phyloP scores from a whole-genome alignment of 2,797 vertebrate genomes.

The Pipistrellus pipistrellus region DNA sequence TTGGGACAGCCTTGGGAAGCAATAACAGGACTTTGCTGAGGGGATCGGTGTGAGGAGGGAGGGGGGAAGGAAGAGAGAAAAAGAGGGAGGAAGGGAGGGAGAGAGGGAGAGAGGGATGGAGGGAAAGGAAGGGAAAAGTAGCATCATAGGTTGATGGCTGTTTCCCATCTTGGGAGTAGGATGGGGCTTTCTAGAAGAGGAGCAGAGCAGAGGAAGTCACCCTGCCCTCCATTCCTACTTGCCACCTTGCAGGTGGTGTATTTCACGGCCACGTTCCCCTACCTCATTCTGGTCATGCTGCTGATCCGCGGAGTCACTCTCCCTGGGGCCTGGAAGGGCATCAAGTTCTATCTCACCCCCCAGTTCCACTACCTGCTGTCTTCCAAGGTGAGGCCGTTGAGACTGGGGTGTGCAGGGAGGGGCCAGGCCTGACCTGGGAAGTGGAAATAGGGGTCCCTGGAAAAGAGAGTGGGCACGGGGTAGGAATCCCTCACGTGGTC shows the following conservation, averaged over 20 bases:
- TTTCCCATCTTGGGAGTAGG: not conserved
- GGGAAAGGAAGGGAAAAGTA: too few relatives aligned
- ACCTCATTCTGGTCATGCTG: constrained; percentile 91
- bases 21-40: not conserved
- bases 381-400: constrained; percentile 87
- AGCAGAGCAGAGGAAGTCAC: not conserved
- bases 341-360: constrained; percentile 91
- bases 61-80: not conserved
- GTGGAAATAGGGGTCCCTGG: not conserved
- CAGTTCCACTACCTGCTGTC: constrained; percentile 91
- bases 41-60: too few relatives aligned
- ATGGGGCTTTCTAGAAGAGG: not conserved
- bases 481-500: rapidly evolving
- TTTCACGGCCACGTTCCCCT: constrained; percentile 91
- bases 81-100: too few relatives aligned
- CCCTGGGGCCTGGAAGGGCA: constrained; percentile 91
- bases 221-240: too few relatives aligned
- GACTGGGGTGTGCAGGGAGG: not conserved
- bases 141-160: not conserved
- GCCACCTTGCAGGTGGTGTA: constrained; percentile 88
- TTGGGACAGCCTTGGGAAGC: not conserved
- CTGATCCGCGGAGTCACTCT: constrained; percentile 90
- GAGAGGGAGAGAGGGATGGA: too few relatives aligned
- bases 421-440: not conserved
- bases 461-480: too few relatives aligned